Evolutionary conservation across 2,113 vertebrate genomes (phyloP).

Genomic region (Hippotragus niger): DNA sequence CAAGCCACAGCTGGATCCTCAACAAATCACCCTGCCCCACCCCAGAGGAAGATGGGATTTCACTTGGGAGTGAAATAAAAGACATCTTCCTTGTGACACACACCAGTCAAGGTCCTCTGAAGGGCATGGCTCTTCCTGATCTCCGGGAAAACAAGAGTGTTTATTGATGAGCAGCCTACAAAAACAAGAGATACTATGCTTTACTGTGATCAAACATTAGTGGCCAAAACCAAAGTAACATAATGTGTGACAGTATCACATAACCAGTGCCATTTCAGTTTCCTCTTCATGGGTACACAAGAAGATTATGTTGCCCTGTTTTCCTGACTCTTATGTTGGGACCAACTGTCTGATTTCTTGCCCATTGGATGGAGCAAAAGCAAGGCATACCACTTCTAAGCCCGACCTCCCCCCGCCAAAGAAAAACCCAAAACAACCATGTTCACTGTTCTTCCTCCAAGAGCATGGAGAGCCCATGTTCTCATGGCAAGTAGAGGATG

Average conservation of each 20-base stretch:
- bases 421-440: no score
- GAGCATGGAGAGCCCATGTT: neutral
- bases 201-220: neutral
- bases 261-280: neutral
- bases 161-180: neutral
- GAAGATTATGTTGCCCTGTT: neutral
- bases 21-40: neutral
- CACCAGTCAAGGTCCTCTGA: neutral
- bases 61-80: neutral
- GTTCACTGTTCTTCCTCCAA: neutral
- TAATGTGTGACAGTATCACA: rapidly evolving
- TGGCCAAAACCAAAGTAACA: neutral
- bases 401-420: rapidly evolving
- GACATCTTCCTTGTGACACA: neutral
- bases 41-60: neutral
- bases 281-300: neutral
- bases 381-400: neutral
- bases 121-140: neutral
- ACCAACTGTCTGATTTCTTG: neutral
- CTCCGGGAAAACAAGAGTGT: neutral
- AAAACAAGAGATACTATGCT: neutral
- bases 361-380: neutral
- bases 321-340: no score
- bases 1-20: neutral
- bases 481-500: neutral